Percentiles rank a stretch among this genome's conserved stretches.
These are phyloP conservation scores for Lemur catta DNA, from an alignment of 2,797 vertebrate genomes.

Conservation along the genomic window DNA sequence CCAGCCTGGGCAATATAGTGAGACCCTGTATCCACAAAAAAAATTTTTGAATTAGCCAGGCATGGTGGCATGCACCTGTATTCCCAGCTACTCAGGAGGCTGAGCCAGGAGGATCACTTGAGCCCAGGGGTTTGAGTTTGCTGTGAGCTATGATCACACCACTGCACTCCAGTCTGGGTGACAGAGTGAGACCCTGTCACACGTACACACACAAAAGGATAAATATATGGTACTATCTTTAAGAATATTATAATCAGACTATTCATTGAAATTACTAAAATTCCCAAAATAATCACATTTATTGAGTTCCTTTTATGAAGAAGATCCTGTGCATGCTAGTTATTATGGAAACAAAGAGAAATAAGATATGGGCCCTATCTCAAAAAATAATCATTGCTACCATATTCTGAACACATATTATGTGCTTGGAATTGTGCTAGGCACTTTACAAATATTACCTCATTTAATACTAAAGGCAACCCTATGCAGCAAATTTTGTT, in stretches of 20 bases:
- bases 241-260: not conserved
- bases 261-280: not conserved
- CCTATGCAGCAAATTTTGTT: too few species aligned
- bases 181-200: too few species aligned
- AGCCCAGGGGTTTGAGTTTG: not conserved
- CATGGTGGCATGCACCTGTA: not conserved
- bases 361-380: not conserved
- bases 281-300: not conserved
- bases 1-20: not conserved
- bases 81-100: not conserved
- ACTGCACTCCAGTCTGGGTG: too few species aligned
- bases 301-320: not conserved
- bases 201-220: too few species aligned
- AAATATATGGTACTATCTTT: not conserved
- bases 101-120: not conserved
- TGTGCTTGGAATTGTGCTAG: not conserved
- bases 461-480: not conserved
- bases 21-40: not conserved
- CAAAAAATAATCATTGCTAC: not conserved
- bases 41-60: not conserved
- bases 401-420: not conserved
- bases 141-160: not conserved
- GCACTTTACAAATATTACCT: not conserved
- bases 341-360: not conserved
- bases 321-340: not conserved